Base-by-base conservation (phyloP, 2,888 invertebrate genomes). In the Drosophila helvetica region DNA sequence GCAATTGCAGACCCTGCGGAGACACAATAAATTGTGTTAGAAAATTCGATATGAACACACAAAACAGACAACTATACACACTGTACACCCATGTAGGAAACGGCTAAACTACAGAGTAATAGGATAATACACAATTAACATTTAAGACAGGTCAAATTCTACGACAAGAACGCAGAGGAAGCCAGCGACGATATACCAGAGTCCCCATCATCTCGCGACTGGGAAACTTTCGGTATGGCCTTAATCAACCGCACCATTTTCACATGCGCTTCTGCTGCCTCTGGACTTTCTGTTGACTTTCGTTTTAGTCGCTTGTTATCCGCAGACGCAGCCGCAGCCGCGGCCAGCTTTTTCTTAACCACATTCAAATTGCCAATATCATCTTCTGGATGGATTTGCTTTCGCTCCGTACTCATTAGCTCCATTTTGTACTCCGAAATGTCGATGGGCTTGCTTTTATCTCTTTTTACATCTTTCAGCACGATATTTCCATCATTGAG, bases 371-470 rank as follows among this genome's bases (percentile, higher is more conserved):
- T 81, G n/a, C 90, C 91, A 60, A 91, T 86, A 38, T 91, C 90
- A 64, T 92, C 91, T 61, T 92, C 91, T 1, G 89, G 84, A 17
- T 90, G 82, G 3, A 92, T 66, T 33, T 85, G 76, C 56, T 87
- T 85, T 1, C 89, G 80, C 54, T 86, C 77, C 7, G 81, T 85
- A 58, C 80, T 88, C 4, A 89, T 19, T 0, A 92, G 59, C 17
- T 80, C 74, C 30, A 92, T 75, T 25, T 83, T 55, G 9, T 91
- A 73, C 30, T 91, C 80, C 7, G 77, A 53, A 62, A 81, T 56
- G 0, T 79, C 74, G 1, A 86, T 74, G 0, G 91, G 90, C 1
- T 70, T 62, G 12, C 80, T 80, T 4, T 77, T 72, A 52, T 81
- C 81, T 17, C 68, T 71, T 3, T 75, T 76, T 1, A 61, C 54